These are phyloP conservation scores for Sialis lutaria DNA, from an alignment of 2,888 invertebrate genomes.

Conservation along the genomic window DNA sequence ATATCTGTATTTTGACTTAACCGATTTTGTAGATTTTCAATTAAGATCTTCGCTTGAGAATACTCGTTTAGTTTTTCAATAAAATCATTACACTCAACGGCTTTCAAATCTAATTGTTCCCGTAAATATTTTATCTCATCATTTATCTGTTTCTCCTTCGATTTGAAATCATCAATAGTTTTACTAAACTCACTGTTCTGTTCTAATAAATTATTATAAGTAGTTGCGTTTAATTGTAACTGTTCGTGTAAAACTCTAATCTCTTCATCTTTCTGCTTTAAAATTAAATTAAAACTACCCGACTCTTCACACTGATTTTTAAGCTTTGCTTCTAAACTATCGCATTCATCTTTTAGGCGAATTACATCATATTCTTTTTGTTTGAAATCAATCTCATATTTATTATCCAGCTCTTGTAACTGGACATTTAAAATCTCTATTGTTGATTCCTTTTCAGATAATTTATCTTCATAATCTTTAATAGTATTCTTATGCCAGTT, in stretches of 20 bases:
- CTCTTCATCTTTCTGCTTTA: neutral
- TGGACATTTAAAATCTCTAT: neutral
- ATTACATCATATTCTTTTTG: too few species aligned
- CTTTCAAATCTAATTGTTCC: neutral
- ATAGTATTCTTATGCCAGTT: neutral
- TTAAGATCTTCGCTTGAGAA: conserved; percentile 10
- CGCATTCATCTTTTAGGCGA: too few species aligned
- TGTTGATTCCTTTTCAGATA: neutral
- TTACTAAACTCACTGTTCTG: neutral
- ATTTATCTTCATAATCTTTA: neutral
- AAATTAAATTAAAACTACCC: too few species aligned
- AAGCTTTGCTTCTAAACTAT: too few species aligned
- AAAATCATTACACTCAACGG: neutral
- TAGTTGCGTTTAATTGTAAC: neutral
- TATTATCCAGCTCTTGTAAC: too few species aligned
- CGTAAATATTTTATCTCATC: neutral
- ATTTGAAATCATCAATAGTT: neutral
- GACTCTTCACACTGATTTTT: too few species aligned
- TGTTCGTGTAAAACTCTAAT: neutral
- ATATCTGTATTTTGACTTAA: conserved; percentile 26
- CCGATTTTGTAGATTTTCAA: conserved; percentile 16
- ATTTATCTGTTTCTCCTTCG: neutral
- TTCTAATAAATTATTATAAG: neutral
- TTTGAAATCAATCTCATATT: too few species aligned
- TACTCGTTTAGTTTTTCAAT: conserved; percentile 13